Evolutionary conservation across 2,113 vertebrate species (phyloP).

Genomic region (Fukomys damarensis): DNA sequence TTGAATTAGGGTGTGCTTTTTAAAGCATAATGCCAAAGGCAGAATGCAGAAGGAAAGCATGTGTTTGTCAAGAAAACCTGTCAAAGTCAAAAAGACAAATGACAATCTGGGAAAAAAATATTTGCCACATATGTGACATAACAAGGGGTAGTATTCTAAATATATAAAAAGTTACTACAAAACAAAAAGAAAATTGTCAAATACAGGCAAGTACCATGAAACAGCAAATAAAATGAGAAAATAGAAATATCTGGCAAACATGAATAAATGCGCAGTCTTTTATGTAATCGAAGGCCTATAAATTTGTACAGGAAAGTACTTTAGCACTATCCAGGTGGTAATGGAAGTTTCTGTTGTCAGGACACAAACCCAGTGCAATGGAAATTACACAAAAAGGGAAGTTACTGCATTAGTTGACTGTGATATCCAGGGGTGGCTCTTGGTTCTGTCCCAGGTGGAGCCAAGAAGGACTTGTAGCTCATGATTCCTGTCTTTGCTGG

Average conservation of each 20-base stretch:
- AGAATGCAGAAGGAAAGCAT: background rate
- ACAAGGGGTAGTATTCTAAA: conserved; percentile 33
- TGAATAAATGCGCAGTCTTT: background rate
- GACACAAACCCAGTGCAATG: background rate
- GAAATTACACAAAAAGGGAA: background rate
- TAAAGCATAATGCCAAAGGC: conserved; percentile 26
- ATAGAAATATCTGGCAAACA: conserved; percentile 20
- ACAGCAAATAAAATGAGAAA: background rate
- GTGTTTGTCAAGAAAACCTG: conserved; percentile 27
- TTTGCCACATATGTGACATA: conserved; percentile 36
- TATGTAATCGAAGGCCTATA: background rate
- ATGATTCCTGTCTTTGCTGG: background rate
- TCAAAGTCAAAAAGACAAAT: conserved; percentile 44
- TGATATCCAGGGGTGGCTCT: background rate
- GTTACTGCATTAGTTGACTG: background rate
- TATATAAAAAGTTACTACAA: conserved; percentile 55
- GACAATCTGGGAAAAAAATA: conserved; percentile 54
- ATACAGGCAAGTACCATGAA: conserved; percentile 24
- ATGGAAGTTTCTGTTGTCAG: background rate
- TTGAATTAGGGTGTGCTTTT: background rate
- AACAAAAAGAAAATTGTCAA: conserved; percentile 65
- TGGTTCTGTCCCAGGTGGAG: no score
- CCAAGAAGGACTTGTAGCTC: background rate
- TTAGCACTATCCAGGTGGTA: background rate
- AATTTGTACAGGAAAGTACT: background rate